Evolutionary conservation across 2,888 invertebrate species (phyloP).

Genomic region (Patella caerulea): DNA sequence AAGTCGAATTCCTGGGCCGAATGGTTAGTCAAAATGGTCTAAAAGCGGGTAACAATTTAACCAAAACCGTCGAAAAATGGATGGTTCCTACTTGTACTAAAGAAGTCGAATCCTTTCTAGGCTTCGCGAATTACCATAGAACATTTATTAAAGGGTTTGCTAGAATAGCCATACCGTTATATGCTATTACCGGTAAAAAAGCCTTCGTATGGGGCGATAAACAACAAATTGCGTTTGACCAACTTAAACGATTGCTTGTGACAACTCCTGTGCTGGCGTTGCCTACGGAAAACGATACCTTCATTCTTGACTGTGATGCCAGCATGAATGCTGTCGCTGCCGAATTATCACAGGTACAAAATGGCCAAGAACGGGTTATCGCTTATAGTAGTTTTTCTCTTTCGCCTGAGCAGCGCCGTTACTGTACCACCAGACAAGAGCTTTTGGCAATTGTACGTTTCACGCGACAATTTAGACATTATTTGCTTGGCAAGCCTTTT

Average conservation of each 20-base stretch:
- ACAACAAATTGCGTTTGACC: constrained; percentile 9
- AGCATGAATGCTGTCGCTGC: too few species aligned
- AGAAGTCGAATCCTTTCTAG: too few species aligned
- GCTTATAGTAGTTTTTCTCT: constrained; percentile 27
- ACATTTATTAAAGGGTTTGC: neutral
- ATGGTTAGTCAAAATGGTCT: constrained; percentile 3
- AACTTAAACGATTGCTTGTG: constrained; percentile 15
- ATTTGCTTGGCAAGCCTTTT: constrained; percentile 27
- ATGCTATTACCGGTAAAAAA: constrained; percentile 25
- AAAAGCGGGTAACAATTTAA: neutral
- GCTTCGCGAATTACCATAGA: neutral
- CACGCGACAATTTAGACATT: constrained; percentile 17
- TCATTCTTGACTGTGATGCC: constrained; percentile 33
- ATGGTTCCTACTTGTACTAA: too few species aligned
- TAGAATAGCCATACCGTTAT: constrained; percentile 29
- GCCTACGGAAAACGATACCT: too few species aligned
- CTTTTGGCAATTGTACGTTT: neutral
- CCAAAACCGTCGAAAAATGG: too few species aligned
- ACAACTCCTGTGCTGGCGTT: too few species aligned
- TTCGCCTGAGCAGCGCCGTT: constrained; percentile 24
- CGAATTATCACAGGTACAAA: constrained; percentile 5
- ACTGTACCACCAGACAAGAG: constrained; percentile 26
- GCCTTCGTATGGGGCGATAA: constrained; percentile 26
- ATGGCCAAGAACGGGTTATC: constrained; percentile 29
- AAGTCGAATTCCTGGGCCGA: neutral